Evolutionary conservation across 2,888 invertebrate genomes (phyloP), one percentile per base, ranked within the genome.

Genomic region (Andrena dorsata): DNA sequence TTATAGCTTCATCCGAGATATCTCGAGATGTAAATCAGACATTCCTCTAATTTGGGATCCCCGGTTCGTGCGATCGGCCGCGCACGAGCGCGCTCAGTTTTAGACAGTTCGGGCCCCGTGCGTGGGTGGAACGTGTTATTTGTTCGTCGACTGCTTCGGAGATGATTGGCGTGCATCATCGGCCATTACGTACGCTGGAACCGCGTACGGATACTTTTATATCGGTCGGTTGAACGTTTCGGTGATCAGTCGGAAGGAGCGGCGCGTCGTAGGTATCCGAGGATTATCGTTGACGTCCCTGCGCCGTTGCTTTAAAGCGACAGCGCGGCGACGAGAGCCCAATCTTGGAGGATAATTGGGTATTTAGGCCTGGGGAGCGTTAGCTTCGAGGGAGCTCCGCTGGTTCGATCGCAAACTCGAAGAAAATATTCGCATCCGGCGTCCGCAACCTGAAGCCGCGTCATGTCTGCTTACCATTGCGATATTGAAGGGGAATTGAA

Each of bases 1-100:
- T 92, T 92, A 92, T 92, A 92, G 92, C 92, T 92, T 92, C 92
- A 92, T 92, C 88, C 90, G 89, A 90, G 90, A 90, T 86, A 90
- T 92, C 88, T 90, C 87, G 89, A 90, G 90, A 92, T 90, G 91
- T 91, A 92, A 92, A 90, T 90, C 91, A 90, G 91, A 88, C 90
- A 91, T 91, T 92, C 89, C 88, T 90, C 89, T 90, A 92, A 92
- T 91, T 92, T 91, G 89, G 88, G 90, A 88, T 88, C 83, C 20
- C 84, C 83, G 76, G 71, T 85, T 26, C 83, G 84, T 82, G 85
- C 56, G 83, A 74, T 79, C 61, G 74, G 53, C 41, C 72, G 60
- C 49, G 63, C 58, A 68, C 69, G 76, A 77, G 69, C 60, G 76
- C 74, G 66, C 82, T 78, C 76, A 65, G 63, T 80, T 83, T 85